phyloP scores from a whole-genome alignment of 2,888 invertebrate genomes.

The Folsomia candida region DNA sequence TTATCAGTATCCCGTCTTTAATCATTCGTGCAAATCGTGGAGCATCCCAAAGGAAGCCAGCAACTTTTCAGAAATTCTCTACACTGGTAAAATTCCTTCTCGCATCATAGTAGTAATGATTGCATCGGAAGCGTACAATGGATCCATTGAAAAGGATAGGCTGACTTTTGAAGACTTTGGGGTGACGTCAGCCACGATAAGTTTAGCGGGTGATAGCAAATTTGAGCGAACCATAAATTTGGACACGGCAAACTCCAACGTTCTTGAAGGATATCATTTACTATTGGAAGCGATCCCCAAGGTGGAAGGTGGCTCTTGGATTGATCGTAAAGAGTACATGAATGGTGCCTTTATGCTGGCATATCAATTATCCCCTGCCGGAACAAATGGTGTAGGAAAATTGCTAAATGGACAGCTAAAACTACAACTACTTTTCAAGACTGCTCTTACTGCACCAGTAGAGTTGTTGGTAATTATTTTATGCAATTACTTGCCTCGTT shows the following conservation, averaged over 20 bases:
- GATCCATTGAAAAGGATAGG: not conserved
- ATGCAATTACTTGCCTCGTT: too few relatives aligned
- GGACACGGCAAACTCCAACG: not conserved
- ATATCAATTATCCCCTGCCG: not conserved
- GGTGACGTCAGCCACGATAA: not conserved
- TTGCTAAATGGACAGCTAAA: not conserved
- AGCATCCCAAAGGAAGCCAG: not conserved
- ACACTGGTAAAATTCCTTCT: not conserved
- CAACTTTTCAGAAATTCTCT: not conserved
- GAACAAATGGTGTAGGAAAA: not conserved
- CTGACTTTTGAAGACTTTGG: not conserved
- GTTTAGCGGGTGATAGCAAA: not conserved
- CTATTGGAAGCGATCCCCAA: not conserved
- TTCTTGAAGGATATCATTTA: not conserved
- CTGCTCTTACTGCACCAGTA: not conserved
- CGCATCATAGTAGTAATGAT: not conserved
- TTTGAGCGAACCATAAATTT: not conserved
- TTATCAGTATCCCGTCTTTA: not conserved
- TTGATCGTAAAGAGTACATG: not conserved
- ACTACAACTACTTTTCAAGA: not conserved
- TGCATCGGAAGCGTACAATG: not conserved
- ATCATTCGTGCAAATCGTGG: not conserved
- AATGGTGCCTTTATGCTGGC: not conserved
- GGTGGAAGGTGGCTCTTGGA: not conserved
- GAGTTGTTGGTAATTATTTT: not conserved